Conservation (phyloP, 2,888 invertebrate genomes). For the Pecten maximus region DNA sequence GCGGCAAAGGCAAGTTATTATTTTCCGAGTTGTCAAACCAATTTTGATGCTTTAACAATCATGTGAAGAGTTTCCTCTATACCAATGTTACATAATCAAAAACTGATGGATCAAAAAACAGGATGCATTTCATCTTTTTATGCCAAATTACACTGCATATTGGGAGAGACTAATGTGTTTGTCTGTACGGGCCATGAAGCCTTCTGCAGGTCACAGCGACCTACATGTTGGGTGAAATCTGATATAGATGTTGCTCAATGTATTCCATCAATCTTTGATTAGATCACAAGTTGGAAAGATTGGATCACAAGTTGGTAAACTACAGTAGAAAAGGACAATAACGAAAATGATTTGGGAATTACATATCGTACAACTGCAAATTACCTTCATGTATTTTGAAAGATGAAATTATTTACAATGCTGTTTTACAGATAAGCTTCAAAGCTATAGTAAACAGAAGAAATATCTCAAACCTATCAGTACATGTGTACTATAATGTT, state of each 20-base stretch:
- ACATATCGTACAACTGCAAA: neutral
- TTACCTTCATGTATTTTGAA: neutral
- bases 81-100: constrained; percentile 23
- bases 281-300: neutral
- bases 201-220: neutral
- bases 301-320: no score
- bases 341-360: neutral
- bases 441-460: neutral
- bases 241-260: neutral
- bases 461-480: no score
- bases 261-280: neutral
- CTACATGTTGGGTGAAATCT: neutral
- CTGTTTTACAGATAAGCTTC: neutral
- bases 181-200: neutral
- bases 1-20: neutral
- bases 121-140: neutral
- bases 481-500: no score
- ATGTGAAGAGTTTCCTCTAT: neutral
- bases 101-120: neutral
- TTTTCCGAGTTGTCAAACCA: constrained; percentile 18
- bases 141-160: constrained; percentile 5
- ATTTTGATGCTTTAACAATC: neutral
- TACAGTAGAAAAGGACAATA: neutral
- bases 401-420: neutral
- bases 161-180: constrained; percentile 15